Conservation (phyloP, 2,797 vertebrate genomes). For the Phataginus tetradactyla region DNA sequence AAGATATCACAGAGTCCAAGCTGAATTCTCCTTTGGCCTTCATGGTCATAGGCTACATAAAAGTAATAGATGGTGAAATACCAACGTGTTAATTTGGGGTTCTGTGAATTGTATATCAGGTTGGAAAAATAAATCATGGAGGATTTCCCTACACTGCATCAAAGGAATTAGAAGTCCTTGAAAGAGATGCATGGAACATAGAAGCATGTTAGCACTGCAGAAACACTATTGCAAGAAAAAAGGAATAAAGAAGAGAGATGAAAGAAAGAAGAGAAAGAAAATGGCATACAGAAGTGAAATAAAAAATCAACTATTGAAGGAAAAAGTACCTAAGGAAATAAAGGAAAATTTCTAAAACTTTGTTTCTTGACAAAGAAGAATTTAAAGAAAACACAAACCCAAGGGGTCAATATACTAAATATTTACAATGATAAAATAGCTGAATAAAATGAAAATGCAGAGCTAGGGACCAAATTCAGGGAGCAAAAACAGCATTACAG, state of each 20-base stretch:
- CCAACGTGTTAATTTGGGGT: background rate
- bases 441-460: background rate
- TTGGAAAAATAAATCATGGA: background rate
- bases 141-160: background rate
- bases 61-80: background rate
- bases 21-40: background rate
- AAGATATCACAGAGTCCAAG: background rate
- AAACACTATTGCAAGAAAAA: background rate
- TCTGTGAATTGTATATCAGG: slow-evolving; percentile 1
- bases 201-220: background rate
- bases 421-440: background rate
- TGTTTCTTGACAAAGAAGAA: background rate
- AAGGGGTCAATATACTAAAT: background rate
- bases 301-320: background rate
- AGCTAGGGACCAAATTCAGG: background rate
- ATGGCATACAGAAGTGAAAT: background rate
- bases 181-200: background rate
- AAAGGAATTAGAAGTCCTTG: background rate
- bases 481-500: background rate
- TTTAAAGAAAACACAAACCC: background rate
- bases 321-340: background rate
- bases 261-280: background rate
- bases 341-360: background rate
- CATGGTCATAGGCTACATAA: background rate
- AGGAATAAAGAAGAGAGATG: background rate